A percentile compares a stretch with the other conserved stretches of the same genome.
These are phyloP conservation scores for Sarcophaga caerulescens DNA, from an alignment of 2,888 invertebrate species.

Conservation along the genomic window DNA sequence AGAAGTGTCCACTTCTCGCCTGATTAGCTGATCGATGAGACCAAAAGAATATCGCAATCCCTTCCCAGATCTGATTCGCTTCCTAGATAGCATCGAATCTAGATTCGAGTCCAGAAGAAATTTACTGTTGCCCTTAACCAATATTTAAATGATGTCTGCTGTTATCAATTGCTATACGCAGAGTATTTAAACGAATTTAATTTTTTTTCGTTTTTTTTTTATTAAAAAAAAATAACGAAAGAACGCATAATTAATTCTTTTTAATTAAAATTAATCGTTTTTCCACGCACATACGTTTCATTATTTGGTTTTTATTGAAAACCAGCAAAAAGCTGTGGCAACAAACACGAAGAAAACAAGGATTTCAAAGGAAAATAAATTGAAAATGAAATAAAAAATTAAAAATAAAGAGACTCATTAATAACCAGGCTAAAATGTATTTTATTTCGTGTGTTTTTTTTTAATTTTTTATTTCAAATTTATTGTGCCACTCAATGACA, in stretches of 20 bases:
- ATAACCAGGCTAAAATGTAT: not conserved
- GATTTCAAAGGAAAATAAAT: not conserved
- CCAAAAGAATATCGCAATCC: no score
- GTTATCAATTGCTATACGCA: no score
- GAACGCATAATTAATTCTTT: not conserved
- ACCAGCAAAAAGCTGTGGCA: no score
- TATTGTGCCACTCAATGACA: no score
- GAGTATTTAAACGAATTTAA: not conserved
- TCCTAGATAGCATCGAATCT: no score
- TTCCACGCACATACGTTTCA: not conserved
- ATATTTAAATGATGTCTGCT: not conserved
- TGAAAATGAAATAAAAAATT: no score
- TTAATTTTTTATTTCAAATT: no score
- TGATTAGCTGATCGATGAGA: no score
- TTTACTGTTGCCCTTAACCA: not conserved
- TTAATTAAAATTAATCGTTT: conserved; percentile 29
- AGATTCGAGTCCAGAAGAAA: not conserved
- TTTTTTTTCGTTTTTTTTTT: not conserved
- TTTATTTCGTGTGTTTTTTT: no score
- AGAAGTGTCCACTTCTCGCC: no score
- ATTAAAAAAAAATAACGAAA: not conserved
- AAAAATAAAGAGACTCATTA: conserved; percentile 16
- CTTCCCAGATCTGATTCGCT: no score
- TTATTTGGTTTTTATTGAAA: not conserved
- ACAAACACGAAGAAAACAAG: not conserved